Conservation (phyloP, 2,113 vertebrate species). For the Harpagus bidentatus region DNA sequence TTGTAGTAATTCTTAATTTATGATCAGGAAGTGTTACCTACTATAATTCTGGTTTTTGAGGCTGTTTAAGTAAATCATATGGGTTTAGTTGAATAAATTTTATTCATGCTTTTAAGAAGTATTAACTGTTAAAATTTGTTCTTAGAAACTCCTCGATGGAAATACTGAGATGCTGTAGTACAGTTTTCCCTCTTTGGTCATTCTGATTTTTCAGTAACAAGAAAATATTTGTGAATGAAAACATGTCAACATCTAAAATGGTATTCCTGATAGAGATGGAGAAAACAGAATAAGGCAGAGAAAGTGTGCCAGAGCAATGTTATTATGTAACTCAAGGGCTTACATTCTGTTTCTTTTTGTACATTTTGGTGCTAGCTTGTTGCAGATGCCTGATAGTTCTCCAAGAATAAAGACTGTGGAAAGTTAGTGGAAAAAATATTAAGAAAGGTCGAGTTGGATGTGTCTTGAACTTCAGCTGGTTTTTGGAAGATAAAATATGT, state of each 20-base stretch:
- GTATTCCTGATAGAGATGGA: neutral
- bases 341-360: neutral
- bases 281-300: neutral
- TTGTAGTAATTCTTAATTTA: neutral
- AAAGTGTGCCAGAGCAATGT: neutral
- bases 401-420: neutral
- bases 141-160: neutral
- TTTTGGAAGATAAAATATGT: neutral
- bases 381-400: neutral
- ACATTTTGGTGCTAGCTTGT: neutral
- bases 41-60: neutral
- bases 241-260: neutral
- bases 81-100: neutral
- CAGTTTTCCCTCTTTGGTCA: neutral
- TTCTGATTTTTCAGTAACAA: neutral
- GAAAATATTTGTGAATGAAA: neutral
- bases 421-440: neutral
- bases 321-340: neutral
- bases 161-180: neutral
- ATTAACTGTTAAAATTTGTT: neutral
- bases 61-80: neutral
- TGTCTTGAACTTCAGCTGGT: neutral
- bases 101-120: neutral
- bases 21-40: neutral
- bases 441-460: neutral